Percentiles rank a stretch among this genome's conserved stretches.
phyloP scores from a whole-genome alignment of 2,888 invertebrate species.

The Tetranychus truncatus region DNA sequence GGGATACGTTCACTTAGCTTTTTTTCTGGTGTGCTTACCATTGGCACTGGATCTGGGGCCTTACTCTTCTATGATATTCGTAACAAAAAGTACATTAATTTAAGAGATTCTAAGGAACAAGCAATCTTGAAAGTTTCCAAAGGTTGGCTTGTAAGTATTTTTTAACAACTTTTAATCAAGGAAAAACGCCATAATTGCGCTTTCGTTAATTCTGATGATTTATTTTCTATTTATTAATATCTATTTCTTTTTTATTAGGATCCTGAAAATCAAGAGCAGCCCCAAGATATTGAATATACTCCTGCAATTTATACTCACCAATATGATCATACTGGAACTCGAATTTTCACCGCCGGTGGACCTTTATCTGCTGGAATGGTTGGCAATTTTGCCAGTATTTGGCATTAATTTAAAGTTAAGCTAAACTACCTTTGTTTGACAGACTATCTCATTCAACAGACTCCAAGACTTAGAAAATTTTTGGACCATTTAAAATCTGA shows the following conservation, averaged over 20 bases:
- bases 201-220: not conserved
- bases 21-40: constrained; percentile 68
- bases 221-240: constrained; percentile 24
- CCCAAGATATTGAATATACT: not conserved
- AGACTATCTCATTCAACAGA: no score
- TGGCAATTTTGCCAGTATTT: constrained; percentile 84
- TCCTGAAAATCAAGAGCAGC: not conserved
- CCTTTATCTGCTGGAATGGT: constrained; percentile 74
- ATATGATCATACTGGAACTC: constrained; percentile 74
- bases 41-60: constrained; percentile 77
- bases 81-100: constrained; percentile 31
- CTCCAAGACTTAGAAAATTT: no score
- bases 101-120: constrained; percentile 62
- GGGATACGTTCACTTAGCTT: constrained; percentile 81
- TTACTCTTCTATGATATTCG: constrained; percentile 82
- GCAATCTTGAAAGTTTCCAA: constrained; percentile 70
- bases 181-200: not conserved
- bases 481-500: no score
- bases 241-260: constrained; percentile 17
- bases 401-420: constrained; percentile 46
- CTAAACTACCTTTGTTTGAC: no score
- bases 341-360: constrained; percentile 83
- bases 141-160: constrained; percentile 50
- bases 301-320: constrained; percentile 91
- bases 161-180: constrained; percentile 35